Conservation (phyloP, 1,140 invertebrate species). For the Drosophila pruinosa region DNA sequence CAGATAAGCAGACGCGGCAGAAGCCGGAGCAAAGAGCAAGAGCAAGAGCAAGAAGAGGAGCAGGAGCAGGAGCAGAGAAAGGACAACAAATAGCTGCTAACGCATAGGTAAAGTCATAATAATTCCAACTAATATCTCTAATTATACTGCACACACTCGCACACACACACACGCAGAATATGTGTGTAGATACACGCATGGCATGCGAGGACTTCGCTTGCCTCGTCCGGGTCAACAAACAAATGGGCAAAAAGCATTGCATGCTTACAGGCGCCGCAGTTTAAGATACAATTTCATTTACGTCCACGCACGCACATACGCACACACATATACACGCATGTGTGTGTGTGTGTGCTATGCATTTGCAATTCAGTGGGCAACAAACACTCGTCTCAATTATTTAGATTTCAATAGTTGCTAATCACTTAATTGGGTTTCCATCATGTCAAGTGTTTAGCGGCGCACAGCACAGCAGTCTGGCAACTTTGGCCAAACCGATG, state of each 20-base stretch:
- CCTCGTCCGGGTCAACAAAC: slow-evolving; percentile 46
- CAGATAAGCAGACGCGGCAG: background rate
- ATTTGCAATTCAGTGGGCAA: background rate
- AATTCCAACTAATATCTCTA: slow-evolving; percentile 14
- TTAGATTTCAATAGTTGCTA: background rate
- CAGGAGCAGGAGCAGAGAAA: background rate
- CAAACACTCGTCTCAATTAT: background rate
- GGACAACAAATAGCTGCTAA: background rate
- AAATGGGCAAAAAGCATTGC: slow-evolving; percentile 52
- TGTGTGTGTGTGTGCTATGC: background rate
- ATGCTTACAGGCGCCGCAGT: slow-evolving; percentile 43
- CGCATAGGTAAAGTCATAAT: slow-evolving; percentile 20
- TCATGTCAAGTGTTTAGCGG: background rate
- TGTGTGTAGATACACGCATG: slow-evolving; percentile 31
- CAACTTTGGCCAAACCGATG: background rate
- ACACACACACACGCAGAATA: background rate
- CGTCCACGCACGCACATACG: background rate
- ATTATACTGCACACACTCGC: slow-evolving; percentile 10
- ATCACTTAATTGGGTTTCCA: background rate
- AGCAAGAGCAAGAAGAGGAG: background rate
- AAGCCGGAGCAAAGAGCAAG: background rate
- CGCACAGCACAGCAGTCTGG: background rate
- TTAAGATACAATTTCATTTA: slow-evolving; percentile 14
- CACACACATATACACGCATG: background rate
- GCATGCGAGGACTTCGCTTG: slow-evolving; percentile 16